Conservation (phyloP, 2,888 invertebrate species). For the Plemyria rubiginata region DNA sequence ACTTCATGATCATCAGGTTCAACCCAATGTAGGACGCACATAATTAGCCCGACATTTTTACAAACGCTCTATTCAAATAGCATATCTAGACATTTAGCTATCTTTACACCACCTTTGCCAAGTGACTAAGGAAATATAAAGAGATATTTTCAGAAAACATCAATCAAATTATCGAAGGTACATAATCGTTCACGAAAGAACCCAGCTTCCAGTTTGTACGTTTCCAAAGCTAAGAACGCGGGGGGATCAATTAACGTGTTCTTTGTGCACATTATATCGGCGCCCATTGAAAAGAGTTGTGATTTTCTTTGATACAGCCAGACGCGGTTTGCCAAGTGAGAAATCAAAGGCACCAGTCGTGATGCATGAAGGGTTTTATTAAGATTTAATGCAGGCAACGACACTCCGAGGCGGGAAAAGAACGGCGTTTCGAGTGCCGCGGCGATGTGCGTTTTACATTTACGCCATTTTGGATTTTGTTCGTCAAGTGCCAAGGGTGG, state of each 20-base stretch:
- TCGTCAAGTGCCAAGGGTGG: conserved; percentile 64
- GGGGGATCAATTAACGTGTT: conserved; percentile 79
- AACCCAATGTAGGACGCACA: background rate
- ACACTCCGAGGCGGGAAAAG: conserved; percentile 84
- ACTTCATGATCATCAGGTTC: background rate
- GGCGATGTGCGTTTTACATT: conserved; percentile 77
- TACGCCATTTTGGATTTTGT: conserved; percentile 78
- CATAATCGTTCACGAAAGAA: conserved; percentile 16
- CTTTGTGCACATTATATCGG: conserved; percentile 82
- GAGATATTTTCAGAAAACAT: conserved; percentile 13
- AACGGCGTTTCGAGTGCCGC: conserved; percentile 76
- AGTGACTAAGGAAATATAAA: background rate
- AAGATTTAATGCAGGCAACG: conserved; percentile 84
- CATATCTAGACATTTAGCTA: background rate
- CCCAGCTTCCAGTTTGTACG: conserved; percentile 29
- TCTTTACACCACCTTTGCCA: background rate
- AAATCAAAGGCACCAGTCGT: conserved; percentile 80
- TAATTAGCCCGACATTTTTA: background rate
- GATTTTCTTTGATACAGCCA: conserved; percentile 83
- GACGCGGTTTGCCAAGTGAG: conserved; percentile 83
- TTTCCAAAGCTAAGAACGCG: conserved; percentile 45
- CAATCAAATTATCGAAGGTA: conserved; percentile 27
- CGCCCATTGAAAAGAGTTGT: conserved; percentile 84
- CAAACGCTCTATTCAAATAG: background rate
- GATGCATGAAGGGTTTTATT: conserved; percentile 84